Percentiles rank a stretch among this genome's conserved stretches.
phyloP scores from a whole-genome alignment of 2,113 vertebrate genomes.

The Gymnorhina tibicen region DNA sequence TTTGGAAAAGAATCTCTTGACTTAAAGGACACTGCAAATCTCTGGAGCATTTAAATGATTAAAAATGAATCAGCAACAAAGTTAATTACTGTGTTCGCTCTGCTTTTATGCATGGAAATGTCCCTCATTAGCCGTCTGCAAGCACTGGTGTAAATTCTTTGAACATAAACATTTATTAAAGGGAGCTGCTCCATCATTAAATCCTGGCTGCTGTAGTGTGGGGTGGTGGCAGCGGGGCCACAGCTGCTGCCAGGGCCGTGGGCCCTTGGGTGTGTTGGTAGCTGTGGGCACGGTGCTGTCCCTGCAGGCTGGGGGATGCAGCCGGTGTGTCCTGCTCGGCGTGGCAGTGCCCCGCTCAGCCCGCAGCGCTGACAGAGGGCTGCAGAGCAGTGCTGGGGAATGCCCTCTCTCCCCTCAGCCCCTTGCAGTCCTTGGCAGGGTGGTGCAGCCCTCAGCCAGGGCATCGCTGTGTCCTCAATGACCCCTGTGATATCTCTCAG shows the following conservation, averaged over 20 bases:
- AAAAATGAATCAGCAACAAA: conserved; percentile 61
- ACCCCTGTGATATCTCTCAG: not conserved
- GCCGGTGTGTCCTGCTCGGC: accelerated
- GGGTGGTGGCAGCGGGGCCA: accelerated
- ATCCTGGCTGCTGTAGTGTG: not conserved
- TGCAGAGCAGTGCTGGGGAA: not conserved
- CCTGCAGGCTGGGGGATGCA: not conserved
- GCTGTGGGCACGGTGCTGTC: accelerated
- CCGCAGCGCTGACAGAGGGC: accelerated
- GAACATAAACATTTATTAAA: conserved; percentile 52
- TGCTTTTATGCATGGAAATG: conserved; percentile 52
- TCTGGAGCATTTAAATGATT: conserved; percentile 50
- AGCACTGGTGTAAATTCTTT: conserved; percentile 33
- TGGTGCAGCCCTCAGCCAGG: not conserved
- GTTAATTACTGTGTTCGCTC: conserved; percentile 49
- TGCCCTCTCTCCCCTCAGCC: not conserved
- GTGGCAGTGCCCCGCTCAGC: accelerated
- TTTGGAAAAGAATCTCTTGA: conserved; percentile 2
- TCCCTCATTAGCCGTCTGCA: conserved; percentile 47
- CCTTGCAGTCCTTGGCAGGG: not conserved
- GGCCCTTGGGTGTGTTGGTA: accelerated
- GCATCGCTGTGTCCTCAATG: accelerated
- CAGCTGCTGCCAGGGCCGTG: not conserved
- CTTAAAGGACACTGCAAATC: conserved; percentile 38
- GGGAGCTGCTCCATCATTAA: not conserved